phyloP scores from a whole-genome alignment of 2,888 invertebrate genomes.

The Andricus curvator region DNA sequence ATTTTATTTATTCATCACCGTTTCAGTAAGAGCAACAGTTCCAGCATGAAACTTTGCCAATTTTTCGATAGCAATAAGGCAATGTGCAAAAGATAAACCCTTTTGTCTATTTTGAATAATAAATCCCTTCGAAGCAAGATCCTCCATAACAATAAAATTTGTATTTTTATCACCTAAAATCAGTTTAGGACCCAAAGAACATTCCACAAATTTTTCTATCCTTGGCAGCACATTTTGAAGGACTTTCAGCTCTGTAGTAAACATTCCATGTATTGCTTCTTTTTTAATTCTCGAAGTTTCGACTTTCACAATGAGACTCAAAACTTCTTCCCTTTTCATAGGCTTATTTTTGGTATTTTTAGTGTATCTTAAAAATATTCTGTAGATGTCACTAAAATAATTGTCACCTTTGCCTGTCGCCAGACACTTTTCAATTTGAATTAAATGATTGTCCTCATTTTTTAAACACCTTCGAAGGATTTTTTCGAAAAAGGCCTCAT shows the following conservation, averaged over 20 bases:
- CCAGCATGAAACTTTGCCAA: constrained; percentile 64
- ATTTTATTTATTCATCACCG: constrained; percentile 48
- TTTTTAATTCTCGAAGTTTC: constrained; percentile 1
- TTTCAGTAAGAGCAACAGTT: constrained; percentile 60
- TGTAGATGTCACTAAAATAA: constrained; percentile 33
- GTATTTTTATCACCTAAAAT: constrained; percentile 14
- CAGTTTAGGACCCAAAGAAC: constrained; percentile 1
- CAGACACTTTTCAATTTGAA: not conserved
- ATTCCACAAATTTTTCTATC: constrained; percentile 13
- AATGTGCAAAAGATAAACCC: constrained; percentile 58
- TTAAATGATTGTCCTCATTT: not conserved
- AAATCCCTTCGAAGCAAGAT: constrained; percentile 55
- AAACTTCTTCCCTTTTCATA: not conserved
- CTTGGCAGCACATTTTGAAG: constrained; percentile 2
- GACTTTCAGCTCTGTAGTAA: constrained; percentile 1
- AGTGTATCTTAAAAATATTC: constrained; percentile 5
- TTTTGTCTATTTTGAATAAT: constrained; percentile 56
- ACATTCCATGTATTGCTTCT: constrained; percentile 14
- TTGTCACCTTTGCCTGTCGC: constrained; percentile 8
- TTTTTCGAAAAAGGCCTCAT: not conserved
- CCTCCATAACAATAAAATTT: constrained; percentile 57
- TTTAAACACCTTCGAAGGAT: not conserved
- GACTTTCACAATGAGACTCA: constrained; percentile 7
- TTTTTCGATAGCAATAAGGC: constrained; percentile 53
- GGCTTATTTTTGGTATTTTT: not conserved